phyloP scores from a whole-genome alignment of 2,797 vertebrate genomes.

The Periparus ater region DNA sequence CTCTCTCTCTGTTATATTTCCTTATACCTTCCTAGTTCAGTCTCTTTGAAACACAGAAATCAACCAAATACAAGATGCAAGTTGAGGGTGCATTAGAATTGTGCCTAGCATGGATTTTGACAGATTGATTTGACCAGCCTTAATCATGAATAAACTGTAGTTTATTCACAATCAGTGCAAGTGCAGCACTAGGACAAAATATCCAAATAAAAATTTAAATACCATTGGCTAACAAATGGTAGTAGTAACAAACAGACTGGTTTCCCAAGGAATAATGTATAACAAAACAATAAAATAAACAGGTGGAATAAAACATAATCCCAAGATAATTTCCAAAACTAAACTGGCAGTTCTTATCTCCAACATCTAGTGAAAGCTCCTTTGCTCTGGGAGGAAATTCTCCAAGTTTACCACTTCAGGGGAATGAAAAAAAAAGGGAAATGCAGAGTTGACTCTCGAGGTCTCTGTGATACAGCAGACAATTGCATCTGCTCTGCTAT shows the following conservation, averaged over 20 bases:
- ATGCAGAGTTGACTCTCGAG: background rate
- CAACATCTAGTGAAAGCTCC: background rate
- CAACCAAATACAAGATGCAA: background rate
- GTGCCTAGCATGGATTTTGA: background rate
- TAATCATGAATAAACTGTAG: background rate
- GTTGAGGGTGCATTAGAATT: background rate
- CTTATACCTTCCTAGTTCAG: background rate
- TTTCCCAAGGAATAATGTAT: background rate
- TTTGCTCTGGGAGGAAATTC: background rate
- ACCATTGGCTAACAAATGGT: background rate
- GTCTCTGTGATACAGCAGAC: constrained; percentile 4
- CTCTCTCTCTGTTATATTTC: background rate
- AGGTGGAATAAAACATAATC: background rate
- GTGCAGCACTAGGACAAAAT: background rate
- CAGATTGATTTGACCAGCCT: background rate
- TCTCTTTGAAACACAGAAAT: background rate
- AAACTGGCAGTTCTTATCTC: background rate
- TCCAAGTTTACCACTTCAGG: background rate
- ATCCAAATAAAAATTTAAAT: background rate
- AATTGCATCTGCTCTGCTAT: constrained; percentile 43
- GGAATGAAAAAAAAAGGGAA: constrained; percentile 30
- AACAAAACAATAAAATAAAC: background rate
- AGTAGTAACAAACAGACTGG: background rate
- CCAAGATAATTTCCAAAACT: background rate
- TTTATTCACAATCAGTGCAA: background rate